Evolutionary conservation across 1,140 invertebrate species (phyloP).

Genomic region (Rhagoletis zephyria): DNA sequence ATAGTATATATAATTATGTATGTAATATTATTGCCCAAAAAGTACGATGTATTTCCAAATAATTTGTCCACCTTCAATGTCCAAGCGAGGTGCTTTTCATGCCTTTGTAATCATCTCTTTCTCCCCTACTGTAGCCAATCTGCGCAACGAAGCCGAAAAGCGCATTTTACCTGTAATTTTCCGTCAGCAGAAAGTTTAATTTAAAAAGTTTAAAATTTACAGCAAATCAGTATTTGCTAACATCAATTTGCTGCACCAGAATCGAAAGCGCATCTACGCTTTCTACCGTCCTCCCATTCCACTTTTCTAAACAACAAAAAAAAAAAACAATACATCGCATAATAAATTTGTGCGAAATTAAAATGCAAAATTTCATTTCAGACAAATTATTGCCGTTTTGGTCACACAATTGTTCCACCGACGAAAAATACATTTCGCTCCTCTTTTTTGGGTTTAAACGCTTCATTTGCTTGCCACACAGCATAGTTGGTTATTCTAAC

Average conservation of each 20-base stretch:
- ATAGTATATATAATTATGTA: too few species aligned
- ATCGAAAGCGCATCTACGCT: neutral
- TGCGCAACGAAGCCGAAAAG: neutral
- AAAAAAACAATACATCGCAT: neutral
- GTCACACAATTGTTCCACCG: neutral
- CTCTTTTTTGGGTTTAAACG: neutral
- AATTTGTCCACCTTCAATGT: too few species aligned
- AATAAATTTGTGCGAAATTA: constrained; percentile 2
- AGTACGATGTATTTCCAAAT: too few species aligned
- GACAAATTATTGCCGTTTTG: constrained; percentile 3
- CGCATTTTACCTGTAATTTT: neutral
- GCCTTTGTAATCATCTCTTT: neutral
- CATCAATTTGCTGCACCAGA: neutral
- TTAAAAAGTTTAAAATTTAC: constrained; percentile 21
- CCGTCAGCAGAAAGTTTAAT: neutral
- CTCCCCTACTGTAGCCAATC: neutral
- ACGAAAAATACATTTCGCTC: neutral
- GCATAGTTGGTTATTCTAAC: neutral
- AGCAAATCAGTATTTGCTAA: neutral
- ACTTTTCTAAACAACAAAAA: too few species aligned
- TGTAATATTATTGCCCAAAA: too few species aligned
- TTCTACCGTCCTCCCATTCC: neutral
- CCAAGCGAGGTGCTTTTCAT: too few species aligned
- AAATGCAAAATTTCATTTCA: constrained; percentile 12
- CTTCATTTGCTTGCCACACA: constrained; percentile 5